phyloP scores from a whole-genome alignment of 2,797 vertebrate genomes.

The Chiloscyllium punctatum region DNA sequence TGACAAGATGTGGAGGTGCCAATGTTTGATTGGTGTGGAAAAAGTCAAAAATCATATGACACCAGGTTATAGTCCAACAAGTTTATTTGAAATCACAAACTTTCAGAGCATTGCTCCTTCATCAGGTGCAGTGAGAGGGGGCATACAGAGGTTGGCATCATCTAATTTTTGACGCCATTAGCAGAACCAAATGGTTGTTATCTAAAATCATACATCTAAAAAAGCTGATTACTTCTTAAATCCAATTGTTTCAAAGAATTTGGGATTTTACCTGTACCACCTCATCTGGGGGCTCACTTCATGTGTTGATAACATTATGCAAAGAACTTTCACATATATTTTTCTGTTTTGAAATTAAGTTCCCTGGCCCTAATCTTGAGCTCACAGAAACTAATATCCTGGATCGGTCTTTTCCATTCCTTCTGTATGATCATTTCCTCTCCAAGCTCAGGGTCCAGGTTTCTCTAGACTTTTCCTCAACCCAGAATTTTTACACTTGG shows the following conservation, averaged over 20 bases:
- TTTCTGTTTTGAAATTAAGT: neutral
- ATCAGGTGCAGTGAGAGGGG: too few relatives aligned
- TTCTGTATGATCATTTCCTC: neutral
- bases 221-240: too few relatives aligned
- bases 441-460: neutral
- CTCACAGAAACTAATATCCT: neutral
- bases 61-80: too few relatives aligned
- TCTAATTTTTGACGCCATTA: too few relatives aligned
- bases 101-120: too few relatives aligned
- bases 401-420: neutral
- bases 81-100: too few relatives aligned
- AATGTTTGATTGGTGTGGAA: too few relatives aligned
- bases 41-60: too few relatives aligned
- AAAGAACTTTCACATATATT: neutral
- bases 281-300: neutral
- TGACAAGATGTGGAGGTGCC: too few relatives aligned
- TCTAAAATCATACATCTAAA: neutral
- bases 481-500: neutral
- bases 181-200: neutral
- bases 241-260: neutral
- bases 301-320: neutral
- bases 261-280: neutral
- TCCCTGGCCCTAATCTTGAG: neutral
- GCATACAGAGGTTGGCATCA: too few relatives aligned
- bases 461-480: neutral